Evolutionary conservation across 2,888 invertebrate species (phyloP), one percentile per base, ranked within the genome.

Genomic region (Synanthedon myopaeformis): DNA sequence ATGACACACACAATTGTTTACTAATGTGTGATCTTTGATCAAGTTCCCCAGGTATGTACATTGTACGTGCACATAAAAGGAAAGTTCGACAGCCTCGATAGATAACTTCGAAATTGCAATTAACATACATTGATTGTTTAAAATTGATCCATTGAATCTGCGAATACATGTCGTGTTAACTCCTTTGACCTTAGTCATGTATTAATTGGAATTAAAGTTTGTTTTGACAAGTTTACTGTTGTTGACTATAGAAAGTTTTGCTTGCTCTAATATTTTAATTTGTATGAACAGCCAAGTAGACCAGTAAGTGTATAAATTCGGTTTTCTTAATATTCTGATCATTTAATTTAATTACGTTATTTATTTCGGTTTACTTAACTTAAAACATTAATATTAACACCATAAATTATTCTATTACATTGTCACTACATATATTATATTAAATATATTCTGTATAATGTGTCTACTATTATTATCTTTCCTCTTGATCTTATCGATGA

Each of bases 101-200:
- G 74, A 75, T 75, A 74, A 61, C 69, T 65, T 64, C 67, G 70
- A 71, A 72, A 69, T 72, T 59, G 66, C 72, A 74, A 78, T 79
- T 76, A 76, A 72, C 73, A 76, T 64, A 72, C 73, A 72, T 74
- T 66, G 66, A 74, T 78, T 74, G 78, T 76, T 74, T 72, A 65
- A 69, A 64, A 65, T 62, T 65, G 64, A 68, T 67, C 67, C 64
- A 66, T 70, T 71, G 67, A 61, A 71, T 68, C 64, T 48, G 61
- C 61, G 58, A 62, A 62, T 61, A 64, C 61, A 61, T 58, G 60
- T 59, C 61, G 59, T 58, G 58, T 35, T 35, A 35, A 35, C 56
- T 66, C 61, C 65, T 60, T 59, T 74, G 72, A 71, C 71, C 73
- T 61, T 59, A 58, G 56, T 55, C 64, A 58, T 60, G 56, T 54